Percentiles rank a stretch among this genome's conserved stretches.
Conservation (phyloP, 2,888 invertebrate genomes). For the Baccha elongata region DNA sequence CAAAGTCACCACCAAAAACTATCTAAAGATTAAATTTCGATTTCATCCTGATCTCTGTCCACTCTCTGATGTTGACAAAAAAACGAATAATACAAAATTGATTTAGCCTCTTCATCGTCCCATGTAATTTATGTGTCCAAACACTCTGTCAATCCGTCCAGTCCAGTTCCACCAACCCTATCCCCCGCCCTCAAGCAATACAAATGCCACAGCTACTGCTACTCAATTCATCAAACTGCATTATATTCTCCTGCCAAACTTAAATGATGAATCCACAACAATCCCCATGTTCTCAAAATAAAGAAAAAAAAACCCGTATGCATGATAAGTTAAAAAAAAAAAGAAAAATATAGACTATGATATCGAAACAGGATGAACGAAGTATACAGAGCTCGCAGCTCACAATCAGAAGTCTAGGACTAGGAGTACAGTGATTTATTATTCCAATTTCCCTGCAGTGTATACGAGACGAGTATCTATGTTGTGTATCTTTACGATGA, state of each 20-base stretch:
- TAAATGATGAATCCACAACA: conserved; percentile 56
- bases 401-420: conserved; percentile 5
- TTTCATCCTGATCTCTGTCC: conserved; percentile 13
- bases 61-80: conserved; percentile 7
- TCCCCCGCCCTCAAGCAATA: background rate
- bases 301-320: background rate
- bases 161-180: background rate
- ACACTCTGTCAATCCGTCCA: conserved; percentile 38
- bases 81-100: too few relatives aligned
- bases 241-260: conserved; percentile 33
- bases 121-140: conserved; percentile 50
- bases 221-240: conserved; percentile 66
- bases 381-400: conserved; percentile 6
- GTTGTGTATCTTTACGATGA: conserved; percentile 26
- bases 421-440: conserved; percentile 63
- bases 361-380: conserved; percentile 23
- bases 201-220: conserved; percentile 20
- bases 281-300: conserved; percentile 8
- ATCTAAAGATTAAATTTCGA: conserved; percentile 27
- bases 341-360: background rate
- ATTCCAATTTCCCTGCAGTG: conserved; percentile 64
- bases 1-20: conserved; percentile 7
- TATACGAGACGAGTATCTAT: background rate
- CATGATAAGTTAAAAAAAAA: background rate
- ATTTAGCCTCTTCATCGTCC: conserved; percentile 17